These are phyloP conservation scores for Atopsyche davidsoni DNA, from an alignment of 1,140 invertebrate genomes.

Conservation along the genomic window DNA sequence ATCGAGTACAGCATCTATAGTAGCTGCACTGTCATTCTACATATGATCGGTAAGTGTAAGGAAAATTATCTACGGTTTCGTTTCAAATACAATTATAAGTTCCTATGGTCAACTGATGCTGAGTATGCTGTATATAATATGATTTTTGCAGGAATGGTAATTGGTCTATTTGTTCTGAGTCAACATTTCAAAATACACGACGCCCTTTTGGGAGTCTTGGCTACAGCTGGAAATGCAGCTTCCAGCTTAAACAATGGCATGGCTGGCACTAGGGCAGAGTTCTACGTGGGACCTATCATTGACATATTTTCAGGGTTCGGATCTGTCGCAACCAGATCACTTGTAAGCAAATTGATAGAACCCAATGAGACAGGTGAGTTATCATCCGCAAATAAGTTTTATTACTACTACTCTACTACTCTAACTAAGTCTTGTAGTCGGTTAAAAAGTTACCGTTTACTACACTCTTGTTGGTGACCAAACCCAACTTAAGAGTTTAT, in stretches of 20 bases:
- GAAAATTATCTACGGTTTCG: no score
- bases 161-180: background rate
- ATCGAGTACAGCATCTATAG: conserved; percentile 41
- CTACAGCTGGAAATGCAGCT: background rate
- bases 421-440: no score
- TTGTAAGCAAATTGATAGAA: background rate
- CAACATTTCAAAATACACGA: background rate
- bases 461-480: no score
- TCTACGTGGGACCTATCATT: background rate
- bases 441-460: no score
- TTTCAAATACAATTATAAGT: no score
- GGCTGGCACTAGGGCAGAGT: background rate
- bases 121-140: no score
- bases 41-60: conserved; percentile 40
- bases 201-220: background rate
- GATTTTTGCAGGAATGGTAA: conserved; percentile 24
- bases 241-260: background rate
- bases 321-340: background rate
- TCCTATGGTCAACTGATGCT: no score
- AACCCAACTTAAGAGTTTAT: no score
- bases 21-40: conserved; percentile 39
- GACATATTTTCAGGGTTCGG: background rate
- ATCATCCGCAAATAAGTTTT: background rate
- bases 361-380: background rate
- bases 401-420: no score